Base-by-base conservation (phyloP, 2,797 vertebrate species). In the Hydrolagus colliei region DNA sequence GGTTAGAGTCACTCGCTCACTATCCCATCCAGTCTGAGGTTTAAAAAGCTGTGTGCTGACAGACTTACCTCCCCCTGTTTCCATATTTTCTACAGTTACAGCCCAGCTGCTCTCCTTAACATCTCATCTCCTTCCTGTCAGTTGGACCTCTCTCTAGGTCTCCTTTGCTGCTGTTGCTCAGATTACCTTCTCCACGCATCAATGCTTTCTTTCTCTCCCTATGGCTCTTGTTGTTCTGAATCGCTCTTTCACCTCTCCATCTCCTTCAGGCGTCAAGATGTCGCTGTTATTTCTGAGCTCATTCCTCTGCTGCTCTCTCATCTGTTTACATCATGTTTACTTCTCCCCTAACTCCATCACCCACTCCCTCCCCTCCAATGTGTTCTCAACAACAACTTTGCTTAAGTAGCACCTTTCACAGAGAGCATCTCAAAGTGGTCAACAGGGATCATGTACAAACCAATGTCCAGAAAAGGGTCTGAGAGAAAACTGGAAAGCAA, bases 11-110 rank as follows among this genome's bases (percentile, higher is more conserved):
- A 73, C 35, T 75, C 13, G 9, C 16, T 52, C 32, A 14, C 73
- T 52, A 14, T 20, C 20, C 14, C 35, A 52, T 75, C 32, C 0
- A 75, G 73, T 18, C 35, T 3, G 10, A 14, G 10, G 73, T 18
- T 62, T 10, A 59, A 16, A 78, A 32, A 22, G 73, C 2, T 3
- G 10, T 72, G 72, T 65, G 86, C 13, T 5, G 68, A 35, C 82
- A 68, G 82, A 82, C 84, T 89, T 88, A 74, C 86, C 75, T 77
- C 86, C 73, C 65, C 27, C 16, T 18, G 4, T 52, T 62, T 68
- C 32, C 67, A 52, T 67, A 8, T 9, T 52, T 35, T 5, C 67
- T 65, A 86, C 86, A n/a, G 22, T 4, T 4, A 16, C n/a, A 68
- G 22, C 35, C 41, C 52, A 41, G 59, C 18, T 52, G 35, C 32